These are phyloP conservation scores for Meghimatium bilineatum DNA, from an alignment of 2,888 invertebrate genomes.

Conservation along the genomic window DNA sequence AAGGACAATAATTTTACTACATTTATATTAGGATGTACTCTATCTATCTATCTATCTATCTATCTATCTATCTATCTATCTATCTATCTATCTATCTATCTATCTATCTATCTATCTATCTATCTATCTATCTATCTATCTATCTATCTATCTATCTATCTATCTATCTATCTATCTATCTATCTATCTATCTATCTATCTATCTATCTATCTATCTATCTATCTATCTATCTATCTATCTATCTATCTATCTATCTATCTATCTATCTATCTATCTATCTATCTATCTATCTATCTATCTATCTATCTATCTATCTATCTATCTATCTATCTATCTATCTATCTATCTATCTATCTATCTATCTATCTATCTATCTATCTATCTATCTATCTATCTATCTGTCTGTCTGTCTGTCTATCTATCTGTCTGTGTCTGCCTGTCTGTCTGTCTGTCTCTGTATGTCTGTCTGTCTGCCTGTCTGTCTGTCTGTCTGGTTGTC, in stretches of 20 bases:
- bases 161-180: slow-evolving; percentile 13
- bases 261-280: background rate
- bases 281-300: background rate
- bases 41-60: slow-evolving; percentile 16
- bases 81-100: background rate
- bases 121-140: slow-evolving; percentile 8
- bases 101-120: background rate
- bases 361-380: background rate
- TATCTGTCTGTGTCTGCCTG: too few relatives aligned
- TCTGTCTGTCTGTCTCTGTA: too few relatives aligned
- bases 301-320: background rate
- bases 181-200: slow-evolving; percentile 13
- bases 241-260: background rate
- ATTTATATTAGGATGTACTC: too few relatives aligned
- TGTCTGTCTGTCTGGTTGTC: too few relatives aligned
- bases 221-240: background rate
- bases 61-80: background rate
- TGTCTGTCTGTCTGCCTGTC: too few relatives aligned
- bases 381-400: too few relatives aligned
- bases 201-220: slow-evolving; percentile 13
- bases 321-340: background rate
- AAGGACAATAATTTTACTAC: too few relatives aligned
- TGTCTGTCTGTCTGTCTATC: too few relatives aligned
- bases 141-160: slow-evolving; percentile 13
- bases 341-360: background rate